A percentile compares a stretch with the other conserved stretches of the same genome.
Evolutionary conservation across 1,140 invertebrate genomes (phyloP).

Genomic region (Plodia interpunctella): DNA sequence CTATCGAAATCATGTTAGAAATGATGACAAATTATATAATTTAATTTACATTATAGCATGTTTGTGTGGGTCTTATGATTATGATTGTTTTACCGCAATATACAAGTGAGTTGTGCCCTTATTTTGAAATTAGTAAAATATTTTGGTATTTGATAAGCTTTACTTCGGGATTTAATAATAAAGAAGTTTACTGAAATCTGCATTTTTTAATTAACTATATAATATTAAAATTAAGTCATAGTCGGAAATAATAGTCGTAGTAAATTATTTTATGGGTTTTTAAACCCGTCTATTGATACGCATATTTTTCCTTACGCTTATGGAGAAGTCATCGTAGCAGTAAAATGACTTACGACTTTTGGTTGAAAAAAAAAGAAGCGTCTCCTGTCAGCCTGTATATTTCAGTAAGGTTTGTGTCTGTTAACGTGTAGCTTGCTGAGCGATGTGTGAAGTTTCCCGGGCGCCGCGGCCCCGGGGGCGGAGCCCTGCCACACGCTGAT

Average conservation of each 20-base stretch:
- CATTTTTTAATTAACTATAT: not conserved
- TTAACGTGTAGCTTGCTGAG: conserved; percentile 44
- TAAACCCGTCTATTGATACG: too few species aligned
- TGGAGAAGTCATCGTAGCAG: too few species aligned
- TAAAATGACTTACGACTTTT: too few species aligned
- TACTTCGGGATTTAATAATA: conserved; percentile 29
- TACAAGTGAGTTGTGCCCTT: not conserved
- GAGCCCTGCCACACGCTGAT: conserved; percentile 78
- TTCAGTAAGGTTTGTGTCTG: conserved; percentile 60
- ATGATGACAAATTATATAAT: not conserved
- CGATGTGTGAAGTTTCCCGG: conserved; percentile 12
- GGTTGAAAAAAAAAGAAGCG: too few species aligned
- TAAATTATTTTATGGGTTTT: too few species aligned
- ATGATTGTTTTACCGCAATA: not conserved
- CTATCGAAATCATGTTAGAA: not conserved
- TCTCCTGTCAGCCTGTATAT: not conserved
- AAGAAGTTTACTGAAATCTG: conserved; percentile 23
- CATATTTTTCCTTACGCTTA: too few species aligned
- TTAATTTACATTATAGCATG: not conserved
- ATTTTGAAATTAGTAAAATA: conserved; percentile 16
- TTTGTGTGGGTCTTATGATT: not conserved
- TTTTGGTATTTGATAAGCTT: conserved; percentile 19
- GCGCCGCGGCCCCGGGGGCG: conserved; percentile 21
- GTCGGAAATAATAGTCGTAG: too few species aligned
- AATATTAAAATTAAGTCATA: too few species aligned